A percentile compares a stretch with the other conserved stretches of the same genome.
Conservation (phyloP, 2,113 vertebrate genomes). For the Elephas maximus region DNA sequence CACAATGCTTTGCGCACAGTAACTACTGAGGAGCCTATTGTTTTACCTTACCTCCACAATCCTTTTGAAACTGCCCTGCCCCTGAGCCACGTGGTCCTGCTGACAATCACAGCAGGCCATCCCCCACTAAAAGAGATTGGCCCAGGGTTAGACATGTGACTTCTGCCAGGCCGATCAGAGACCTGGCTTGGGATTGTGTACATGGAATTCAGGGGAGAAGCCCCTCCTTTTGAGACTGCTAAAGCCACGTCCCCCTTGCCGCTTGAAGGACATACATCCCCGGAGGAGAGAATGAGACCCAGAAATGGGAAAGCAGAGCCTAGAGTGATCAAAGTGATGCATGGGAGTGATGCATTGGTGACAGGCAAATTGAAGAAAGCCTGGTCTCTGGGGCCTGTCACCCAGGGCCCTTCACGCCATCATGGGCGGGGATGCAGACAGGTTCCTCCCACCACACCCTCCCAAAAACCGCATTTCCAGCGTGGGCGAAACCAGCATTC, state of each 20-base stretch:
- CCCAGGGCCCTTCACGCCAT: not conserved
- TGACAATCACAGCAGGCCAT: fast-evolving
- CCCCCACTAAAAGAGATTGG: not conserved
- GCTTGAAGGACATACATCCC: not conserved
- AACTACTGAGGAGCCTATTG: no score
- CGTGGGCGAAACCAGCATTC: not conserved
- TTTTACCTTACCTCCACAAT: fast-evolving
- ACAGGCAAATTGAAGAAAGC: fast-evolving
- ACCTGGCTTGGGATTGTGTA: not conserved
- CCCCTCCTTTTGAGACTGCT: not conserved
- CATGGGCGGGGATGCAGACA: not conserved
- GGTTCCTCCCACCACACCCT: not conserved
- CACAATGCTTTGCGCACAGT: fast-evolving
- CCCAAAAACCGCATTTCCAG: not conserved
- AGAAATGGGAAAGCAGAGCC: not conserved
- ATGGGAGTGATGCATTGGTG: not conserved
- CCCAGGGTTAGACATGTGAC: not conserved
- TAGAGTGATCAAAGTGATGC: not conserved
- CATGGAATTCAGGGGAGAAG: not conserved
- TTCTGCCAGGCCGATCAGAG: not conserved
- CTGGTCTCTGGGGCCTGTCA: not conserved
- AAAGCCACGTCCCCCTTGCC: not conserved
- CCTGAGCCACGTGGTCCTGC: no score
- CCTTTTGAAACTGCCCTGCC: not conserved
- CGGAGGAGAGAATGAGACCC: not conserved